phyloP scores from a whole-genome alignment of 2,797 vertebrate genomes.

The Girardinus metallicus region DNA sequence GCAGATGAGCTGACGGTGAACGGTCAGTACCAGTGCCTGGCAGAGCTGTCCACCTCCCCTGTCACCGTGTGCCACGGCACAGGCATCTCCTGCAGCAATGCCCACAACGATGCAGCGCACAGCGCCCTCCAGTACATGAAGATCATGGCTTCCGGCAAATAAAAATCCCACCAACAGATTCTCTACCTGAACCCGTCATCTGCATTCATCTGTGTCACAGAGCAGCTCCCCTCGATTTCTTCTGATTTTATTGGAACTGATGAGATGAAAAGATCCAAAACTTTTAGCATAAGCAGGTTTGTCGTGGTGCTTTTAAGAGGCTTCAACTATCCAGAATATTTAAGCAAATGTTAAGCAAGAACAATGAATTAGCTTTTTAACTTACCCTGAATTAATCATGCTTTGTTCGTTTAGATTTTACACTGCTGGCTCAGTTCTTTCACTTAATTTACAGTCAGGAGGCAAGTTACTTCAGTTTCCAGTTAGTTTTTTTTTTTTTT shows the following conservation, averaged over 20 bases:
- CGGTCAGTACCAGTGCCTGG: constrained; percentile 86
- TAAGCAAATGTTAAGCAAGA: neutral
- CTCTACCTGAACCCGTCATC: constrained; percentile 15
- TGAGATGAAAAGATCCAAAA: neutral
- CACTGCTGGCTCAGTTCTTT: neutral
- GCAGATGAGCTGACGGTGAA: constrained; percentile 88
- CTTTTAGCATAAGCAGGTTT: neutral
- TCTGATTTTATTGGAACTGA: neutral
- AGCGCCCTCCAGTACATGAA: constrained; percentile 88
- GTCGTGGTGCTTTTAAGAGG: neutral
- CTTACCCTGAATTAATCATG: neutral
- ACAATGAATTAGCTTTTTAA: neutral
- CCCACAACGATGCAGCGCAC: constrained; percentile 86
- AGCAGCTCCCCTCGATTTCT: neutral
- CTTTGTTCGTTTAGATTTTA: neutral
- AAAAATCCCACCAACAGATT: constrained; percentile 13
- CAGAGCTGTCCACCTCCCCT: constrained; percentile 85
- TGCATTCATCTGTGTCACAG: neutral
- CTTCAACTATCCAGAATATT: neutral
- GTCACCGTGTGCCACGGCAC: constrained; percentile 87
- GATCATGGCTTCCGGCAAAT: constrained; percentile 80
- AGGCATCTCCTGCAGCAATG: constrained; percentile 85
- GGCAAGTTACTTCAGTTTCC: neutral
- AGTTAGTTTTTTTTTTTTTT: neutral
- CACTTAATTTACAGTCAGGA: constrained; percentile 11